Base-by-base conservation (phyloP, 2,113 vertebrate genomes). In the Chaenogobius annularis region DNA sequence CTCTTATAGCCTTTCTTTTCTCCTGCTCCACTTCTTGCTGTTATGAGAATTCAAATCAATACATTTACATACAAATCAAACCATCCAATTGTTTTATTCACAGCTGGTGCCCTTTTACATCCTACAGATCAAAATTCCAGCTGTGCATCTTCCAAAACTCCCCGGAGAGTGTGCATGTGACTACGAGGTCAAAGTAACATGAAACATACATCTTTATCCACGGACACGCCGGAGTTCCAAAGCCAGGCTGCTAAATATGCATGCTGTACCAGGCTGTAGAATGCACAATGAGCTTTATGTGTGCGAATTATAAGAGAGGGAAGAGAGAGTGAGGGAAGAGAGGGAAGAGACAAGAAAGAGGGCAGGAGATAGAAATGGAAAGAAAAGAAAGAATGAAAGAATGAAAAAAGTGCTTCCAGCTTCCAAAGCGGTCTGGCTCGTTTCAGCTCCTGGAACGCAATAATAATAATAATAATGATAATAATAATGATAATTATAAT, bases 151-250 rank as follows among this genome's bases (percentile, higher is more conserved):
- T 47, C 80, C 23, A 22, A 52, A 76, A 65, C 73, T 75, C 70
- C 46, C 6, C 13, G 68, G 77, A 80, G 62, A 31, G 14, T 35
- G 54, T 70, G 73, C 77, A 84, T 80, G 77, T 85, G 78, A 70
- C 71, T 55, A 22, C 54, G 48, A 19, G 64, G 70, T 77, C 70
- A 75, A 69, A 75, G 62, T 80, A 35, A 67, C 17, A 74, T 75
- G 74, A 75, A 80, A 77, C 52, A 72, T 46, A 55, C 31, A 75
- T 65, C 7, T 72, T 67, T 73, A 81, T 37, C 6, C n/a, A 20
- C 40, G 1, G 37, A 77, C 72, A 40, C 26, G 35, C 44, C 35
- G 44, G 46, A 3, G 3, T n/a, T 40, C 15, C 9, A 20, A 20
- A 65, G 3, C 31, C 31, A 7, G 35, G 61, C 15, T 63, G 19